These are phyloP conservation scores for Reinhardtius hippoglossoides DNA, from an alignment of 2,113 vertebrate genomes.

Conservation along the genomic window DNA sequence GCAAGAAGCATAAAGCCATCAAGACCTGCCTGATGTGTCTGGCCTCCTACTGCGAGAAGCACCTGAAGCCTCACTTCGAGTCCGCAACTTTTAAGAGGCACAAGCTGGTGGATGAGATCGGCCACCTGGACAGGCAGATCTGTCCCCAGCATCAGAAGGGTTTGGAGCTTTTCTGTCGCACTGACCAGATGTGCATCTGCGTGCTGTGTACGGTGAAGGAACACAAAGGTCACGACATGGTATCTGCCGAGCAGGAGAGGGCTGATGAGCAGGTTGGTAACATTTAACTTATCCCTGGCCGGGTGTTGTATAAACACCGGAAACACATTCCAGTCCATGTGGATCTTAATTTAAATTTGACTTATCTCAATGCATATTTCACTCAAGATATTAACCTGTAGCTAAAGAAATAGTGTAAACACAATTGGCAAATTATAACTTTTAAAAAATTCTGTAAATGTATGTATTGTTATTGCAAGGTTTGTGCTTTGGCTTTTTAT, in stretches of 20 bases:
- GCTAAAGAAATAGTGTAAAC: background rate
- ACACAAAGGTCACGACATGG: conserved; percentile 86
- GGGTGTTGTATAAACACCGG: background rate
- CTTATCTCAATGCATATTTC: no score
- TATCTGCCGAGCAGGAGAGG: conserved; percentile 84
- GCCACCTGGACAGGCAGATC: conserved; percentile 76
- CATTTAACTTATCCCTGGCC: background rate
- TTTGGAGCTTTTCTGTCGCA: conserved; percentile 85
- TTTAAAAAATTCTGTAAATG: background rate
- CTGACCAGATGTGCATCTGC: conserved; percentile 81
- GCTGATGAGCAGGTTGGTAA: conserved; percentile 81
- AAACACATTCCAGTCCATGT: no score
- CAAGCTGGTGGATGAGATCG: conserved; percentile 88
- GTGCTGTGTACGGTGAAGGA: conserved; percentile 85
- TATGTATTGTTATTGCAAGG: background rate
- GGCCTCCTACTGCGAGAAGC: conserved; percentile 91
- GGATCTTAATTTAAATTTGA: no score
- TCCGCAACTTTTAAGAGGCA: conserved; percentile 90
- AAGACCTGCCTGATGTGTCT: conserved; percentile 92
- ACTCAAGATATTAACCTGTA: no score
- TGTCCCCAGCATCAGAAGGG: conserved; percentile 85
- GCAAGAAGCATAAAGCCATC: conserved; percentile 85
- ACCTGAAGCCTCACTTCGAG: conserved; percentile 90
- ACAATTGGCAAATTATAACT: background rate
- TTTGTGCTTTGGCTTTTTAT: background rate